Conservation (phyloP, 2,797 vertebrate species). For the Gymnothorax reevesii region DNA sequence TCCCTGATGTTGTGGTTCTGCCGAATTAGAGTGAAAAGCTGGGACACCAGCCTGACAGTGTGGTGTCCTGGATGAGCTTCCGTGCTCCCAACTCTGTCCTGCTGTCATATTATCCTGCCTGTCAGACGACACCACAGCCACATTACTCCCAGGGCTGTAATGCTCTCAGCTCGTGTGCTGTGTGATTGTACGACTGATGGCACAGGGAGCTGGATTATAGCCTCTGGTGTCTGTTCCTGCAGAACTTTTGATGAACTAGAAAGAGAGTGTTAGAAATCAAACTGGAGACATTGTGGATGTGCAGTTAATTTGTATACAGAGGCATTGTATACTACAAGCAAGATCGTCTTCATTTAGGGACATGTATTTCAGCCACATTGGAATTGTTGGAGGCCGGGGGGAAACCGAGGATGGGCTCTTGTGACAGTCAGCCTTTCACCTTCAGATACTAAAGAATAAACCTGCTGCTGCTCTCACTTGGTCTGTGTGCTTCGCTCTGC, state of each 20-base stretch:
- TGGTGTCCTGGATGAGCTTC: not conserved
- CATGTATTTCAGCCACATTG: not conserved
- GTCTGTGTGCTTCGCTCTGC: not conserved
- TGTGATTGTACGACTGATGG: not conserved
- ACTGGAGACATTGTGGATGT: not conserved
- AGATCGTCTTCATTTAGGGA: not conserved
- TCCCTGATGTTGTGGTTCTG: not conserved
- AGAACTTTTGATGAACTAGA: not conserved
- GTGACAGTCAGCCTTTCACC: not conserved
- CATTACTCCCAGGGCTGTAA: not conserved
- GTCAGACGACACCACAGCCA: not conserved
- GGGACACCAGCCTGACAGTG: conserved; percentile 12
- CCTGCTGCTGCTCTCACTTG: not conserved
- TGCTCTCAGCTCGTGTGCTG: not conserved
- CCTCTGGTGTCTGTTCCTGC: not conserved
- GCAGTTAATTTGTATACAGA: not conserved
- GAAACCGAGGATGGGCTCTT: not conserved
- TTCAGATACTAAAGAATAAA: conserved; percentile 3
- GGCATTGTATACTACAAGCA: not conserved
- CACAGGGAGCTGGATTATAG: not conserved
- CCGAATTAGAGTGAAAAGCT: not conserved
- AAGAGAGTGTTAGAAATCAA: not conserved
- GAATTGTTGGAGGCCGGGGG: not conserved
- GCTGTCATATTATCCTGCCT: not conserved
- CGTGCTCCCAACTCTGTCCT: not conserved